Evolutionary conservation across 2,888 invertebrate species (phyloP), one percentile per base, ranked within the genome.

Genomic region (Corythucha ciliata): DNA sequence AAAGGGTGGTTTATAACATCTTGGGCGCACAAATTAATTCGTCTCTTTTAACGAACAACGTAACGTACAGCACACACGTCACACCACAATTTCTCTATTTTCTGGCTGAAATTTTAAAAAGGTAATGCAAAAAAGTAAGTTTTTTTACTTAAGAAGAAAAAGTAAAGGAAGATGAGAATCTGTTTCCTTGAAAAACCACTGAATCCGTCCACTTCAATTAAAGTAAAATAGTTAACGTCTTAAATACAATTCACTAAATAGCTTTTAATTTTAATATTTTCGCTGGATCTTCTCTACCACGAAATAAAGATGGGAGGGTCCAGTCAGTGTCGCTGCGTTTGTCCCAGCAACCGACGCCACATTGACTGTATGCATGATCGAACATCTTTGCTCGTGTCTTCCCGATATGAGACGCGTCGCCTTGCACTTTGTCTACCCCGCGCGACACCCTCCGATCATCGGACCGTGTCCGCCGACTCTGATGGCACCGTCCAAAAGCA

Each of bases 281-380:
- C n/a, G n/a, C n/a, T n/a, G n/a, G n/a, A n/a, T n/a, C n/a, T n/a
- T n/a, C n/a, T n/a, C n/a, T n/a, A n/a, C n/a, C 73, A 68, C 50
- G n/a, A n/a, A n/a, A n/a, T n/a, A n/a, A n/a, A 72, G 73, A 59
- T 83, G 83, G 83, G 77, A 81, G 54, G 82, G 83, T 1, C 79
- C 80, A 0, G 74, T 83, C 22, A 81, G 81, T 61, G 69, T 83
- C 3, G 74, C 83, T 1, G 75, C 80, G 1, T 83, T 78, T 63
- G 78, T 79, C 10, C 82, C 83, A 0, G 74, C 75, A 56, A 73
- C 72, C 56, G 82, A 83, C 64, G 72, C 78, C 50, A 76, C 77
- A 47, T 64, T 78, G 40, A 73, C 79, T 10, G 72, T 80, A 60
- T 74, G 75, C 61, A 70, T 79, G 46, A 71, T 83, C 60, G 70